phyloP scores from a whole-genome alignment of 2,888 invertebrate species.

The Eupithecia pulchellata region DNA sequence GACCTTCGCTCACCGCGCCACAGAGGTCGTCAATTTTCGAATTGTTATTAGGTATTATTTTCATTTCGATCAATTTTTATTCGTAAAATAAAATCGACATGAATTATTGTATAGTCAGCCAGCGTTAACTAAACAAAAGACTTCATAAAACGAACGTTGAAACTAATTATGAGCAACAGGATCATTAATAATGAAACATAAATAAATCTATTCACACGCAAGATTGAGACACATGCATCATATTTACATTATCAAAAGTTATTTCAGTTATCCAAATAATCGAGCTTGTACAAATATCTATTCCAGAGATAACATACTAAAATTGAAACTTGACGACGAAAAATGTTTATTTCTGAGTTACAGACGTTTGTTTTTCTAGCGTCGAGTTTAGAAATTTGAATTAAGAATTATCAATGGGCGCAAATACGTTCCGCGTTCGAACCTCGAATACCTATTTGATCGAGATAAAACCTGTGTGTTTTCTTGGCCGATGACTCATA shows the following conservation, averaged over 20 bases:
- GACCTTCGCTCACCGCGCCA: no score
- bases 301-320: slow-evolving; percentile 75
- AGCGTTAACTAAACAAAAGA: slow-evolving; percentile 56
- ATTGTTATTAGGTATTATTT: no score
- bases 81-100: not conserved
- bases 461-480: not conserved
- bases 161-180: slow-evolving; percentile 62
- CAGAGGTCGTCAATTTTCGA: no score
- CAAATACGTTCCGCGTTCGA: slow-evolving; percentile 9
- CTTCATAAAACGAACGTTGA: slow-evolving; percentile 50
- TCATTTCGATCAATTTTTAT: no score
- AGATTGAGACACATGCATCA: slow-evolving; percentile 79
- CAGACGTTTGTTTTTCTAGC: slow-evolving; percentile 23
- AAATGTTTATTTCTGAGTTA: slow-evolving; percentile 55
- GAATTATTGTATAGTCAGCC: slow-evolving; percentile 29
- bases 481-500: not conserved
- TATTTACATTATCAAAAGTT: slow-evolving; percentile 78
- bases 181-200: slow-evolving; percentile 59
- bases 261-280: slow-evolving; percentile 76
- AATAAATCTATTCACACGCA: slow-evolving; percentile 65
- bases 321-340: slow-evolving; percentile 56
- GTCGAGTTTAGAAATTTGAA: slow-evolving; percentile 23
- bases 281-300: slow-evolving; percentile 73
- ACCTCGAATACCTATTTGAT: no score
- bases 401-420: slow-evolving; percentile 12